Evolutionary conservation across 2,797 vertebrate species (phyloP), one percentile per base, ranked within the genome.

Genomic region (Carduelis carduelis): DNA sequence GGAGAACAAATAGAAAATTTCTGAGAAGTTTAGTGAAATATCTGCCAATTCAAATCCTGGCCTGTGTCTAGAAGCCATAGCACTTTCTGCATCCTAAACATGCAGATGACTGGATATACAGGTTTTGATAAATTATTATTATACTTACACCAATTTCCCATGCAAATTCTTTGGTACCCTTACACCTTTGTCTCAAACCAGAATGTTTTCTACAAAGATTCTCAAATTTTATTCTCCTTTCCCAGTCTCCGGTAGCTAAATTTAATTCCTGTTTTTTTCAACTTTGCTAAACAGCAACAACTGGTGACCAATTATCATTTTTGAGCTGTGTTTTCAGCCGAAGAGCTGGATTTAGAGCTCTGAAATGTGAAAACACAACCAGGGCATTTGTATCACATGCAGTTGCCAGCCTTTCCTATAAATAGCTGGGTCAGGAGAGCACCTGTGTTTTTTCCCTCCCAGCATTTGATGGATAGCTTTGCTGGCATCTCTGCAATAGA

Each of bases 401-500:
- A 24, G 77, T 89, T 84, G 79, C 78, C 86, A 92, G 88, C 56
- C 69, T 74, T 34, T 78, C 83, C 94, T 97, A 93, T 89, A 95
- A 97, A 97, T 96, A 96, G 90, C 57, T 37, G 39, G 87, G 84
- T 88, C 89, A 96, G 92, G 78, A 95, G 91, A 96, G 90, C 94
- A 97, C 94, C 95, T 97, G 96, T 94, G 83, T 89, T 90, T 96
- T 96, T 87, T 95, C 70, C 74, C 89, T 95, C 92, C 77, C 49
- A 89, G 82, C 74, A 61, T 94, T 96, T 96, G 92, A 97, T 63
- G 87, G 95, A 96, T 96, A 95, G 89, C 78, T 97, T 94, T 96
- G 95, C 87, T 97, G 95, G 92, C 74, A 97, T 95, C 83, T 96
- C 94, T 89, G 93, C 89, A 96, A 96, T 61, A 96, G 97, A 93